phyloP scores from a whole-genome alignment of 2,888 invertebrate genomes.

The Copidosoma aretas region DNA sequence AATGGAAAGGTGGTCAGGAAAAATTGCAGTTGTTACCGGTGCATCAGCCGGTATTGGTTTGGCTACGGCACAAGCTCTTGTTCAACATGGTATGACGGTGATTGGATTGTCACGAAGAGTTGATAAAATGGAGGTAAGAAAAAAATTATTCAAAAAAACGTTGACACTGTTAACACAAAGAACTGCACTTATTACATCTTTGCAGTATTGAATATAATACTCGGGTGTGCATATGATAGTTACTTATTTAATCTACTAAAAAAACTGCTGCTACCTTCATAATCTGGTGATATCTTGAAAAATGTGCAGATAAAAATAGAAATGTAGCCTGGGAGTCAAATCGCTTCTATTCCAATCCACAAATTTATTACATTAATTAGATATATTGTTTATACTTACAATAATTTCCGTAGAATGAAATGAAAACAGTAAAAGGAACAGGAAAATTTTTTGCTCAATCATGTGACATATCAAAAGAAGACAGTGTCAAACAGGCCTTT shows the following conservation, averaged over 20 bases:
- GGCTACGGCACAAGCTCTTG: constrained; percentile 61
- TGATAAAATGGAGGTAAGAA: constrained; percentile 59
- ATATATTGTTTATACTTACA: not conserved
- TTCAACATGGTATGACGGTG: constrained; percentile 65
- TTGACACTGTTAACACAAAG: too few species aligned
- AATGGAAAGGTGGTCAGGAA: constrained; percentile 69
- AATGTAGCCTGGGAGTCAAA: too few species aligned
- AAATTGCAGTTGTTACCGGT: constrained; percentile 71
- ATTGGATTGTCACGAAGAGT: constrained; percentile 66
- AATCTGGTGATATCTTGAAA: not conserved
- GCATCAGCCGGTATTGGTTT: constrained; percentile 71
- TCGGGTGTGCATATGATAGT: too few species aligned
- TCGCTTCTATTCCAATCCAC: not conserved
- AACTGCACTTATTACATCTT: too few species aligned
- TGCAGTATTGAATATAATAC: too few species aligned
- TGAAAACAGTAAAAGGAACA: constrained; percentile 23
- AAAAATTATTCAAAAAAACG: not conserved
- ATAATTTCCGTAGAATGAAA: constrained; percentile 1
- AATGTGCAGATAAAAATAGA: not conserved
- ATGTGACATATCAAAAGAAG: constrained; percentile 55
- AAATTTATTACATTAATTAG: not conserved
- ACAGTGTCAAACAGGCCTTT: constrained; percentile 53
- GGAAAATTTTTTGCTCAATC: constrained; percentile 53
- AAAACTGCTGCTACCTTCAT: not conserved
- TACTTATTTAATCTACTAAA: not conserved